Base-by-base conservation (phyloP, 1,140 invertebrate species). In the Hyles vespertilio region DNA sequence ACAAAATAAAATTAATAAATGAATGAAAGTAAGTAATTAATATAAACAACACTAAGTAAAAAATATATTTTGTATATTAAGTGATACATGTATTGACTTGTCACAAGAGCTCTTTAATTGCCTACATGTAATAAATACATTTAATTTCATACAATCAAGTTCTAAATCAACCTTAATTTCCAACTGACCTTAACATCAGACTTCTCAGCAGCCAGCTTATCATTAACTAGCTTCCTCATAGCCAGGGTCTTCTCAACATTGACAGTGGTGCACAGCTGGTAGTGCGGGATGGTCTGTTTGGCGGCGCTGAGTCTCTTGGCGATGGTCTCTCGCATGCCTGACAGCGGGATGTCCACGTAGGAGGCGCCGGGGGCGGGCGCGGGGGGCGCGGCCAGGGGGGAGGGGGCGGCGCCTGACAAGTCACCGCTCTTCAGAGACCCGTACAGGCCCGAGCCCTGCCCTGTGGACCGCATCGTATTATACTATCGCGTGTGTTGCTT, bases 261-360 rank as follows among this genome's bases (percentile, higher is more conserved):
- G 44, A 98, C 91, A 60, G 99, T 97, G 34, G 95, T 91, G 0
- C 94, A 94, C 0, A 99, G 90, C 87, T 99, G 99, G 90, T 99
- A 99, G 89, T 99, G 98, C 32, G 99, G 99, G 80, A 99, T 98
- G 34, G 91, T 92, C 72, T 93, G 93, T 91, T 99, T 99, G 40
- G 98, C 99, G 77, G 97, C 93, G 0, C 95, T 83, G 32, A 99
- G 91, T 65, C 98, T 90, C 87, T 97, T 97, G 4, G 98, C 98
- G 79, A 99, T 98, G 32, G 96, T 93, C 58, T 93, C 92, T 61
- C 98, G 91, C 87, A 99, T 97, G 77, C 93, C 96, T 0, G 96
- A 94, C 33, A 99, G 89, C 3, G 96, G 95, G 60, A 98, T 92
- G 88, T 99, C 98, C 33, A 91, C 86, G 81, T 91, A 98, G 54